Conservation (phyloP, 2,797 vertebrate genomes). For the Podarcis lilfordi region DNA sequence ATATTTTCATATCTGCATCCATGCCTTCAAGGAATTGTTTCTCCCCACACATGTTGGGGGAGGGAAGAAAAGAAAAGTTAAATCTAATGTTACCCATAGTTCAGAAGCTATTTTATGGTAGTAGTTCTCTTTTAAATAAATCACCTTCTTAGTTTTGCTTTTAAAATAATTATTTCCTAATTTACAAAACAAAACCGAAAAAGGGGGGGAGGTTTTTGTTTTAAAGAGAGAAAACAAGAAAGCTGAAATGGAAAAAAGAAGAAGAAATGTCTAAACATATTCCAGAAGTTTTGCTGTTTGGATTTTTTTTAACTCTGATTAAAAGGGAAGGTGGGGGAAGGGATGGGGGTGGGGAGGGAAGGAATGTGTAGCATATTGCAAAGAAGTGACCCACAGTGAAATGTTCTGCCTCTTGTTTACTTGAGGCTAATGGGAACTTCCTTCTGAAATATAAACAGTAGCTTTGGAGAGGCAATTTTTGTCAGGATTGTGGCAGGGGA, state of each 20-base stretch:
- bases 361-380: not conserved
- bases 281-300: conserved; percentile 64
- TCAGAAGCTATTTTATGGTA: conserved; percentile 80
- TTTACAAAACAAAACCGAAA: conserved; percentile 80
- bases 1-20: conserved; percentile 88
- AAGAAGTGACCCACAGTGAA: not conserved
- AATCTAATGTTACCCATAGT: conserved; percentile 83
- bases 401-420: not conserved
- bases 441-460: not conserved
- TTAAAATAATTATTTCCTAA: conserved; percentile 85
- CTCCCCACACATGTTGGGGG: conserved; percentile 62
- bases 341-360: not conserved
- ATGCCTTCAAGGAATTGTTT: conserved; percentile 87
- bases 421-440: not conserved
- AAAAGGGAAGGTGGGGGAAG: conserved; percentile 68
- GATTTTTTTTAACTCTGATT: conserved; percentile 71
- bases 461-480: not conserved
- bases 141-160: conserved; percentile 88
- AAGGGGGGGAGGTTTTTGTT: conserved; percentile 60
- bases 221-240: not conserved
- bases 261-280: conserved; percentile 79
- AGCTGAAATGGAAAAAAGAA: conserved; percentile 68
- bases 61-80: conserved; percentile 73
- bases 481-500: not conserved
- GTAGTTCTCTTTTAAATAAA: conserved; percentile 90